Evolutionary conservation across 1,140 invertebrate genomes (phyloP).

Genomic region (Tetragonula clypearis): DNA sequence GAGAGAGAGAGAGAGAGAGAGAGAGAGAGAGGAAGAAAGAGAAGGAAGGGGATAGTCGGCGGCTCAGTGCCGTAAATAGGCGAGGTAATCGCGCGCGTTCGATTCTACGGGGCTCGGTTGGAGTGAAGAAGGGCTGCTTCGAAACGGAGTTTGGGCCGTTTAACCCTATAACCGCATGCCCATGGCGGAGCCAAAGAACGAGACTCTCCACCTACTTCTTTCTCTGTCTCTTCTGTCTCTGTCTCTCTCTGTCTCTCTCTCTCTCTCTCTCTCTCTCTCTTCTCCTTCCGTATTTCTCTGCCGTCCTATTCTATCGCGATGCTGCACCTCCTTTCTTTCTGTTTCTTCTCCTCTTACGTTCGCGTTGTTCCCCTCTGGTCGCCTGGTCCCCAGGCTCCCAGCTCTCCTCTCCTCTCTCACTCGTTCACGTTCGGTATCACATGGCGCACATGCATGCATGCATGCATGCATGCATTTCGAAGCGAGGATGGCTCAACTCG

Average conservation of each 20-base stretch:
- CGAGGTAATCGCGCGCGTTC: slow-evolving; percentile 58
- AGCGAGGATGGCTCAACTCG: slow-evolving; percentile 76
- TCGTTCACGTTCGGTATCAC: slow-evolving; percentile 68
- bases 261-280: slow-evolving; percentile 29
- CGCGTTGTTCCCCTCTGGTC: slow-evolving; percentile 1
- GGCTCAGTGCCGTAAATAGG: slow-evolving; percentile 45
- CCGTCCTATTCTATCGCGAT: slow-evolving; percentile 14
- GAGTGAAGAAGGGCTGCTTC: slow-evolving; percentile 21
- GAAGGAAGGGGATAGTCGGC: background rate
- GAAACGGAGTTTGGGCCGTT: slow-evolving; percentile 55
- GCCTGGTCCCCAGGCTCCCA: background rate
- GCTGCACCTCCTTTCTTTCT: slow-evolving; percentile 18
- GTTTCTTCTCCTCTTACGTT: slow-evolving; percentile 43
- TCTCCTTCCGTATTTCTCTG: background rate
- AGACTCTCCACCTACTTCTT: slow-evolving; percentile 38
- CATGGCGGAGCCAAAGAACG: slow-evolving; percentile 49
- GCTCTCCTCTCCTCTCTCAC: slow-evolving; percentile 12
- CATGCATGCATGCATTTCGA: slow-evolving; percentile 62
- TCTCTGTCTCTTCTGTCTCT: slow-evolving; percentile 21
- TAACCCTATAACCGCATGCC: slow-evolving; percentile 60
- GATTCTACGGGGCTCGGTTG: slow-evolving; percentile 41
- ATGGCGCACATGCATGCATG: slow-evolving; percentile 70
- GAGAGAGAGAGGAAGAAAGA: background rate
- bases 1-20: too few relatives aligned
- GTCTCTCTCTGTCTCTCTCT: too few relatives aligned